A percentile compares a stretch with the other conserved stretches of the same genome.
Evolutionary conservation across 2,113 vertebrate species (phyloP).

Genomic region (Prietella phreatophila): DNA sequence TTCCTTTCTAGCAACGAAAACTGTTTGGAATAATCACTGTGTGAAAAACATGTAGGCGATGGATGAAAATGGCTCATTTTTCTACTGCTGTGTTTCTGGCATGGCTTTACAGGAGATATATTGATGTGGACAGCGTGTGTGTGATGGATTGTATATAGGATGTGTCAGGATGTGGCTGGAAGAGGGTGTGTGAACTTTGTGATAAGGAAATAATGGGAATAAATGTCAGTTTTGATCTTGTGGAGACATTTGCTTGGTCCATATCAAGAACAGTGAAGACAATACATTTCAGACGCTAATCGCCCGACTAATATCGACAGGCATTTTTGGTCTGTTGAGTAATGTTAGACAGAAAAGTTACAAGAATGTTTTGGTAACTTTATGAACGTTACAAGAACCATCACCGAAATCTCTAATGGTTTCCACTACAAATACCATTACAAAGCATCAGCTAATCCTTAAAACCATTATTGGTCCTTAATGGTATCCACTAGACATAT

Average conservation of each 20-base stretch:
- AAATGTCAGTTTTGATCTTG: not conserved
- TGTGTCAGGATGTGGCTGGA: not conserved
- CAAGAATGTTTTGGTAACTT: not conserved
- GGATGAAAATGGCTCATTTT: not conserved
- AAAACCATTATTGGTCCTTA: too few species aligned
- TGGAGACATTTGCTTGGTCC: not conserved
- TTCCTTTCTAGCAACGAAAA: not conserved
- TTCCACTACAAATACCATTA: too few species aligned
- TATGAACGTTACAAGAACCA: not conserved
- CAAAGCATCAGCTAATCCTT: too few species aligned
- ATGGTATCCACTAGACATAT: too few species aligned
- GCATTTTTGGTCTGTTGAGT: too few species aligned
- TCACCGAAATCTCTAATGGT: too few species aligned
- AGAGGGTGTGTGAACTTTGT: not conserved
- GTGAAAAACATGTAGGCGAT: not conserved
- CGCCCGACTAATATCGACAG: not conserved
- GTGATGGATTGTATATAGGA: not conserved
- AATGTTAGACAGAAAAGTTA: not conserved
- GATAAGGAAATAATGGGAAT: not conserved
- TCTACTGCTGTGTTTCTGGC: too few species aligned
- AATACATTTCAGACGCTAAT: not conserved
- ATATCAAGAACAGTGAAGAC: not conserved
- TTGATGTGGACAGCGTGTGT: not conserved
- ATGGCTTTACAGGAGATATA: not conserved
- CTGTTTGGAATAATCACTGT: not conserved